These are phyloP conservation scores for Tipula helvola DNA, from an alignment of 2,888 invertebrate species.

Conservation along the genomic window DNA sequence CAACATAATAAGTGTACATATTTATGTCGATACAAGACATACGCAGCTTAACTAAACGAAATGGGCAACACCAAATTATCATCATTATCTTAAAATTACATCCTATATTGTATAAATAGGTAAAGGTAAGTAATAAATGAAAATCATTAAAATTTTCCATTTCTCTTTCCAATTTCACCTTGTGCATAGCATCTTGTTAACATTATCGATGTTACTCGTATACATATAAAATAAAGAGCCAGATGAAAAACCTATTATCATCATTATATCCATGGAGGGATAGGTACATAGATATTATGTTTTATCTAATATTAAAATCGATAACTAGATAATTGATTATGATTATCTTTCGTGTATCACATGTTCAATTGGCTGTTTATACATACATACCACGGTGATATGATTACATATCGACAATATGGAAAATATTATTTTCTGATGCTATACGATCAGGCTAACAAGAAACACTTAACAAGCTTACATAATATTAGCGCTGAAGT, in stretches of 20 bases:
- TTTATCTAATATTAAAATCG: constrained; percentile 4
- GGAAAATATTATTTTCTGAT: not conserved
- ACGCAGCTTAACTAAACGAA: not conserved
- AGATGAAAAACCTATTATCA: not conserved
- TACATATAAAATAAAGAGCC: not conserved
- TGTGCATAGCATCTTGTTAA: not conserved
- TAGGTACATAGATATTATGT: not conserved
- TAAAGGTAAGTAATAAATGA: not conserved
- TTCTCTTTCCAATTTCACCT: constrained; percentile 4
- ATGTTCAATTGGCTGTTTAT: not conserved
- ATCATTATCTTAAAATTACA: not conserved
- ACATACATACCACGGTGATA: not conserved
- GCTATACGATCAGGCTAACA: not conserved
- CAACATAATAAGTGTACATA: no score
- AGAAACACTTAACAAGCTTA: not conserved
- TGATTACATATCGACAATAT: not conserved
- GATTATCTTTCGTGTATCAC: not conserved
- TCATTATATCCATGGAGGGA: not conserved
- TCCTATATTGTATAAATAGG: not conserved
- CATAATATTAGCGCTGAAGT: not conserved
- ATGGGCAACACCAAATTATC: not conserved
- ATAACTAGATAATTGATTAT: constrained; percentile 4
- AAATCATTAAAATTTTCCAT: not conserved
- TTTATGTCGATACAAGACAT: not conserved
- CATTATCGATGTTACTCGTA: not conserved